Conservation (phyloP, 1,140 invertebrate genomes). For the Brachionus paranguensis region DNA sequence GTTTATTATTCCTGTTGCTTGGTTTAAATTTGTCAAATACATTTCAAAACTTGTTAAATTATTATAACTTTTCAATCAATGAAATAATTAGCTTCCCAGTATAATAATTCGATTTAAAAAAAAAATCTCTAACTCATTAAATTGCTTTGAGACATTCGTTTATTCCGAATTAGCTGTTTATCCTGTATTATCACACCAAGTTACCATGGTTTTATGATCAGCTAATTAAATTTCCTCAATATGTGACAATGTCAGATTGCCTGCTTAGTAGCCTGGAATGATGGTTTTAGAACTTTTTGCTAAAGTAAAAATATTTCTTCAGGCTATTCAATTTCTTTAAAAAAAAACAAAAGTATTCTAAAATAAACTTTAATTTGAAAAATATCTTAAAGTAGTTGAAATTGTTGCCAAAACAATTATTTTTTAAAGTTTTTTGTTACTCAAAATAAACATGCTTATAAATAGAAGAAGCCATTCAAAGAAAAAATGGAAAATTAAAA, state of each 20-base stretch:
- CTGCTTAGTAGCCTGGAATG: neutral
- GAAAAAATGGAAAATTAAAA: neutral
- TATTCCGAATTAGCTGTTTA: neutral
- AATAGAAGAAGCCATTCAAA: neutral
- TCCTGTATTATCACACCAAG: conserved; percentile 14
- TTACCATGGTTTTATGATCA: neutral
- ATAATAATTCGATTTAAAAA: neutral
- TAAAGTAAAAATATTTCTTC: neutral
- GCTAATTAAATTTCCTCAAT: neutral
- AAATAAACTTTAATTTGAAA: neutral
- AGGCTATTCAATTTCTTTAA: neutral
- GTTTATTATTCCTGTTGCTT: conserved; percentile 36
- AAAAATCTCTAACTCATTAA: neutral
- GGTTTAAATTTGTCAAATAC: neutral
- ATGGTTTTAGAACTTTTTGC: neutral
- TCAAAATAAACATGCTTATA: neutral
- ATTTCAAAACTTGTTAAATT: neutral
- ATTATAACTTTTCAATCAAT: neutral
- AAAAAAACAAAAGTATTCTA: neutral
- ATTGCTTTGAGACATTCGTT: neutral
- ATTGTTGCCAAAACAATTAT: neutral
- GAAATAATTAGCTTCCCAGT: conserved; percentile 13
- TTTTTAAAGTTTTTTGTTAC: neutral
- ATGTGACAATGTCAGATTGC: neutral
- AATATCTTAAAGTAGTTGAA: neutral